Evolutionary conservation across 1,140 invertebrate species (phyloP).

Genomic region (Nasonia vitripennis): DNA sequence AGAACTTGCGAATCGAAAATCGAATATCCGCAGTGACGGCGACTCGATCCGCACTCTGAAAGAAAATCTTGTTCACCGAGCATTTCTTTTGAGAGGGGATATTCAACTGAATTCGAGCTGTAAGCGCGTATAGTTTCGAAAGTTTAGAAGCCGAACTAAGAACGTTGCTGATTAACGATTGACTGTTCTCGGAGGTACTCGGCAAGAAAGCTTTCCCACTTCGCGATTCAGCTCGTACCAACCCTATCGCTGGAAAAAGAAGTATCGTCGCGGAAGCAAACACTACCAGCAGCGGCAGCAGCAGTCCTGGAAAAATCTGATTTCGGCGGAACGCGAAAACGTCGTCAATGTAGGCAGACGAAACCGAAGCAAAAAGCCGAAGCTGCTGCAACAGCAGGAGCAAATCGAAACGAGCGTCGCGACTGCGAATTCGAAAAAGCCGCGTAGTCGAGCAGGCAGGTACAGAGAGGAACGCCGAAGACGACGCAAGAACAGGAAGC

Average conservation of each 20-base stretch:
- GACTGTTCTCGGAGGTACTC: neutral
- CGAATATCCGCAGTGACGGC: no score
- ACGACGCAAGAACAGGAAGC: conserved; percentile 59
- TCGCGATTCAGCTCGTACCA: neutral
- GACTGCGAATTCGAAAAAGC: conserved; percentile 18
- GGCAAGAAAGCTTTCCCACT: neutral
- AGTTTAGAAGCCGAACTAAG: no score
- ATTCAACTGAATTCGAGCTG: no score
- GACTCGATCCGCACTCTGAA: no score
- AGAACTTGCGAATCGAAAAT: no score
- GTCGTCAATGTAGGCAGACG: conserved; percentile 23
- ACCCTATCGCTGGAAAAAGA: neutral
- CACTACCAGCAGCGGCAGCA: neutral
- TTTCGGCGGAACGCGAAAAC: conserved; percentile 2
- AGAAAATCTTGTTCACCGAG: no score
- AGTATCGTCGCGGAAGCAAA: neutral
- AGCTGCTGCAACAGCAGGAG: conserved; percentile 51
- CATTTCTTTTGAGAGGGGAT: no score
- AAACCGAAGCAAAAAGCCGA: conserved; percentile 34
- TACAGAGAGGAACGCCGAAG: conserved; percentile 60
- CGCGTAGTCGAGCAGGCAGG: conserved; percentile 54
- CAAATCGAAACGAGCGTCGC: conserved; percentile 9
- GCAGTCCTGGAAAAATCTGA: neutral
- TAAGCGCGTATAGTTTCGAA: no score
- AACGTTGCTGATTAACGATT: no score